phyloP scores from a whole-genome alignment of 1,140 invertebrate genomes.

The Aphidius gifuensis region DNA sequence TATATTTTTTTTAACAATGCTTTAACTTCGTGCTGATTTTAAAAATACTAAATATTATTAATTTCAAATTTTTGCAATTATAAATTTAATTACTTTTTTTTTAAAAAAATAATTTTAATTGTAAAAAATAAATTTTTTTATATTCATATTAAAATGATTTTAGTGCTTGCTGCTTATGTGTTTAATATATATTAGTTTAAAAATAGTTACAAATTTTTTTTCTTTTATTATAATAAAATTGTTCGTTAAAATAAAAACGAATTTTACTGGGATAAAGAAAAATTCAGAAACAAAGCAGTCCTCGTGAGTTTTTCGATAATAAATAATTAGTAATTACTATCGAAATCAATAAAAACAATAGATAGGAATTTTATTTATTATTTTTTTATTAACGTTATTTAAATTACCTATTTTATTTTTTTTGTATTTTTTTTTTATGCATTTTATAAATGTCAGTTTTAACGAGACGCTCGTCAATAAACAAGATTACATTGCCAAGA shows the following conservation, averaged over 20 bases:
- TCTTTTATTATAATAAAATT: too few relatives aligned
- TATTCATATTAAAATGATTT: not conserved
- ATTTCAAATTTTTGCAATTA: too few relatives aligned
- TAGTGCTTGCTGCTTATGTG: constrained; percentile 21
- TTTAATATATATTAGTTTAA: not conserved
- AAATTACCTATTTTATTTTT: not conserved
- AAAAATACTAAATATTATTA: not conserved
- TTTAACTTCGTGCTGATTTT: not conserved
- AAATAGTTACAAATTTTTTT: too few relatives aligned
- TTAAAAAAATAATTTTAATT: too few relatives aligned
- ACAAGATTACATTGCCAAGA: too few relatives aligned
- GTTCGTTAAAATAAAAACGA: too few relatives aligned
- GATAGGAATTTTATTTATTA: not conserved
- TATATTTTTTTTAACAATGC: not conserved
- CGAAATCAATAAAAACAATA: not conserved
- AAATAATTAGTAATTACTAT: too few relatives aligned
- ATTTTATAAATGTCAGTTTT: too few relatives aligned
- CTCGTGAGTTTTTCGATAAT: constrained; percentile 1
- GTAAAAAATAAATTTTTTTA: not conserved
- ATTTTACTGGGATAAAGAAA: too few relatives aligned
- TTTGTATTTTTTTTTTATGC: not conserved
- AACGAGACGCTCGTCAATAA: too few relatives aligned
- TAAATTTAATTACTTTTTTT: too few relatives aligned
- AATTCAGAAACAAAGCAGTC: constrained; percentile 10
- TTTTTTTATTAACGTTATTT: not conserved